These are phyloP conservation scores for Toxotes lorentzi DNA, from an alignment of 2,797 vertebrate genomes.

Conservation along the genomic window DNA sequence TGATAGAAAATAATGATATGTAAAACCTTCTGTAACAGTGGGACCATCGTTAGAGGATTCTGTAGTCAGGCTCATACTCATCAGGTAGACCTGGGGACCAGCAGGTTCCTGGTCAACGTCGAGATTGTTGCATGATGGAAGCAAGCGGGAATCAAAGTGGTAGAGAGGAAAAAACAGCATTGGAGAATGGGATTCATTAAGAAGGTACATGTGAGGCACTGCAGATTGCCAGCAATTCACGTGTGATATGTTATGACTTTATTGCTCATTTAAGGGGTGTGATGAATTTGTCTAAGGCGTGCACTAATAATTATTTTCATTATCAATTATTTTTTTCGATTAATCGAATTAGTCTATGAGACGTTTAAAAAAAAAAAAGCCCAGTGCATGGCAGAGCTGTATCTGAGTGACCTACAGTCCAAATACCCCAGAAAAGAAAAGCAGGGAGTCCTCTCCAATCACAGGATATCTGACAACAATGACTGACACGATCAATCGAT, in stretches of 20 bases:
- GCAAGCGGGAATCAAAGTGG: constrained; percentile 40
- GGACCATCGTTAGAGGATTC: constrained; percentile 83
- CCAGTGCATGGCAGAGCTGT: too few species aligned
- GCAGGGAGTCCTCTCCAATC: not conserved
- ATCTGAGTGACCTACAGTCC: not conserved
- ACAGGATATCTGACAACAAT: not conserved
- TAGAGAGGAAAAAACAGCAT: constrained; percentile 65
- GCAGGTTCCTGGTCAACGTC: constrained; percentile 75
- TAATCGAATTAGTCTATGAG: not conserved
- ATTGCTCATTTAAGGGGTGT: not conserved
- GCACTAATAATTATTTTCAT: not conserved
- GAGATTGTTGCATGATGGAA: constrained; percentile 62
- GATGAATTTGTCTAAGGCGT: not conserved
- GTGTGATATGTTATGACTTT: not conserved
- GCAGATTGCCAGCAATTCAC: constrained; percentile 20
- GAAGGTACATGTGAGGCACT: constrained; percentile 27
- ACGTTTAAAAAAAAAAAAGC: not conserved
- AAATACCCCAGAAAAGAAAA: not conserved
- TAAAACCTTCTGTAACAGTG: constrained; percentile 85
- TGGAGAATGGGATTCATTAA: constrained; percentile 53
- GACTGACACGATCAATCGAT: not conserved
- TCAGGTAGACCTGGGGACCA: constrained; percentile 78
- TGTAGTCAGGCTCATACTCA: constrained; percentile 87
- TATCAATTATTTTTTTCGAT: not conserved
- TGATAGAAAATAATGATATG: constrained; percentile 60